Evolutionary conservation across 2,888 invertebrate species (phyloP).

Genomic region (Romanomermis culicivorax): DNA sequence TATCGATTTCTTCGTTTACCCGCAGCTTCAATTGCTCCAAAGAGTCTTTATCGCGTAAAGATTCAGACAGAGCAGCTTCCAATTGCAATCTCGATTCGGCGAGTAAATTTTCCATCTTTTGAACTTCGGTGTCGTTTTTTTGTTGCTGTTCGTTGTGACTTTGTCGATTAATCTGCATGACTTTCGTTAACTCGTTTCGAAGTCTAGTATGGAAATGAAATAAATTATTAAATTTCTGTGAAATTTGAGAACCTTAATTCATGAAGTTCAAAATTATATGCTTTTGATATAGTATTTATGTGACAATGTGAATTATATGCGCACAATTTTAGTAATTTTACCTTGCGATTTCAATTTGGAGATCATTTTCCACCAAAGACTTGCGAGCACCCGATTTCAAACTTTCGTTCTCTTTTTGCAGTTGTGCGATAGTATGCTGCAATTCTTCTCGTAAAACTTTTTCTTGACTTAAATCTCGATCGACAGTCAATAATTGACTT

Average conservation of each 20-base stretch:
- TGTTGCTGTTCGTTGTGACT: background rate
- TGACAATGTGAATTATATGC: no score
- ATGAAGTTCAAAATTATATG: no score
- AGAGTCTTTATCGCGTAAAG: no score
- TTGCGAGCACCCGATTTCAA: background rate
- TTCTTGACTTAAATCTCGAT: background rate
- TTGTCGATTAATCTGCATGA: background rate
- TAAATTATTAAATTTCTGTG: no score
- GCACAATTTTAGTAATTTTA: no score
- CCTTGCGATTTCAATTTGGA: constrained; percentile 7
- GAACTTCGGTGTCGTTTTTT: background rate
- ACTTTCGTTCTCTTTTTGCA: constrained; percentile 11
- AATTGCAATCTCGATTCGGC: background rate
- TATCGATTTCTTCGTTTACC: no score
- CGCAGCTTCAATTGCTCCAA: no score
- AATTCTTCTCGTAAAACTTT: constrained; percentile 1
- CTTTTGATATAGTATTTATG: no score
- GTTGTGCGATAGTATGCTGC: constrained; percentile 12
- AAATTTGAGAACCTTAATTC: no score
- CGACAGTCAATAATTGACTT: background rate
- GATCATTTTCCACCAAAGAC: constrained; percentile 11
- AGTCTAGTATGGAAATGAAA: no score
- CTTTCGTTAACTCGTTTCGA: background rate
- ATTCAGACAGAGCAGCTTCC: background rate
- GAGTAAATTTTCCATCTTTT: background rate